These are phyloP conservation scores for Chymomyza fuscimana DNA, from an alignment of 2,888 invertebrate species.

Conservation along the genomic window DNA sequence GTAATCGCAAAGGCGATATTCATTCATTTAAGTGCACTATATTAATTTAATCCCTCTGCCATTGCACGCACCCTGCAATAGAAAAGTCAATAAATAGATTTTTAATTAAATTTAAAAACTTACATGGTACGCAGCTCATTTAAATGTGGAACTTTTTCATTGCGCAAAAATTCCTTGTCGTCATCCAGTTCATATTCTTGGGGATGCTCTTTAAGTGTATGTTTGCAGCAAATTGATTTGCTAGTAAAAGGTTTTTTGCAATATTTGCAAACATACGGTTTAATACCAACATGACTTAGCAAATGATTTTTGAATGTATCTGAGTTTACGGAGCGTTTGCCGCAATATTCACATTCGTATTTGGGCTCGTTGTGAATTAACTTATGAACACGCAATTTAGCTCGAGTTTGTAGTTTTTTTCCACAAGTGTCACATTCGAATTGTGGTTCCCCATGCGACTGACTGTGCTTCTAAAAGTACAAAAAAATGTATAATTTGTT, in stretches of 20 bases:
- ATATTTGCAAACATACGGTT: constrained; percentile 78
- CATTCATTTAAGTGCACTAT: no score
- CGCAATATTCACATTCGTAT: constrained; percentile 76
- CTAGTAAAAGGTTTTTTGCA: constrained; percentile 78
- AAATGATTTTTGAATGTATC: constrained; percentile 78
- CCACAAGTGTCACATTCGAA: constrained; percentile 80
- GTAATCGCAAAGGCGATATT: no score
- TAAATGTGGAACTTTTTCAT: constrained; percentile 76
- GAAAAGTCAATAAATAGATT: background rate
- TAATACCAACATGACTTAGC: constrained; percentile 76
- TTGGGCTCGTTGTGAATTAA: constrained; percentile 75
- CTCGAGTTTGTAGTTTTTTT: constrained; percentile 78
- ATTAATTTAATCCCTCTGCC: background rate
- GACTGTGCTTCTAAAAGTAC: constrained; percentile 75
- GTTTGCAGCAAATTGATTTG: constrained; percentile 78
- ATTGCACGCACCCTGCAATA: background rate
- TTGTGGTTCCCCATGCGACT: constrained; percentile 78
- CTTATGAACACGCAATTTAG: constrained; percentile 80
- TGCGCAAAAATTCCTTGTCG: constrained; percentile 58
- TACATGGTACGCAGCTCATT: constrained; percentile 77
- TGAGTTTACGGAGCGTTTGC: constrained; percentile 75
- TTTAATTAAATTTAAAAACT: constrained; percentile 23
- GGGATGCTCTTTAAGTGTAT: constrained; percentile 77
- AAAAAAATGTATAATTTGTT: background rate
- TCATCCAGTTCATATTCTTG: constrained; percentile 71